A percentile compares a stretch with the other conserved stretches of the same genome.
Evolutionary conservation across 2,113 vertebrate species (phyloP).

Genomic region (Ageneiosus marmoratus): DNA sequence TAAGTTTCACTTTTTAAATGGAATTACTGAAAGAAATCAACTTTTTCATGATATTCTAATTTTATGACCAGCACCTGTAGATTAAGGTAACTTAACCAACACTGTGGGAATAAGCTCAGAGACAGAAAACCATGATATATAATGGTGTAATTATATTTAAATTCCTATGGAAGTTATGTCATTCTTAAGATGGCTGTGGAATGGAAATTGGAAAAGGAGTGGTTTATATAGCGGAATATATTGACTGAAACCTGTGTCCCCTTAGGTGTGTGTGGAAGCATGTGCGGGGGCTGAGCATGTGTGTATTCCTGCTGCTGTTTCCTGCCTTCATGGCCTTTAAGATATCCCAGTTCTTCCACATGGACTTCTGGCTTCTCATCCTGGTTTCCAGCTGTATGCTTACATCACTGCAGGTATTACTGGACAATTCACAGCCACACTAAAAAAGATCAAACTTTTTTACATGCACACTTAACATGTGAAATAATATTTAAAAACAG

Average conservation of each 20-base stretch:
- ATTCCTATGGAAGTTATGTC: not conserved
- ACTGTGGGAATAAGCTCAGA: not conserved
- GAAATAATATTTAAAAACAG: not conserved
- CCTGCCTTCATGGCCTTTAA: constrained; percentile 83
- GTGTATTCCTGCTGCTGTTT: constrained; percentile 80
- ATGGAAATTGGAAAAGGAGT: not conserved
- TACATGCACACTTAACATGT: not conserved
- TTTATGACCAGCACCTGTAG: too few species aligned
- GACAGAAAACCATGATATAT: not conserved
- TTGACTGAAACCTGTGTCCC: constrained; percentile 9
- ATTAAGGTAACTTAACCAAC: not conserved
- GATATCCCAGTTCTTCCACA: constrained; percentile 84
- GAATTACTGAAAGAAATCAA: too few species aligned
- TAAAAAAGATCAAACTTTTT: not conserved
- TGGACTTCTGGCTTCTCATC: constrained; percentile 90
- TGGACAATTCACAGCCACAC: not conserved
- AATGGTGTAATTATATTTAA: not conserved
- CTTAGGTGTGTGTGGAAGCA: constrained; percentile 83
- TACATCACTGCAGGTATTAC: constrained; percentile 82
- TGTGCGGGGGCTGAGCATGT: constrained; percentile 81
- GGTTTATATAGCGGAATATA: too few species aligned
- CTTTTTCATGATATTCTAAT: too few species aligned
- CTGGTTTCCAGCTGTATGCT: constrained; percentile 87
- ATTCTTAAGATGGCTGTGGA: not conserved
- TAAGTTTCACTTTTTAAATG: too few species aligned